A percentile compares a stretch with the other conserved stretches of the same genome.
Conservation (phyloP, 2,888 invertebrate genomes). For the Tethea ocularis region DNA sequence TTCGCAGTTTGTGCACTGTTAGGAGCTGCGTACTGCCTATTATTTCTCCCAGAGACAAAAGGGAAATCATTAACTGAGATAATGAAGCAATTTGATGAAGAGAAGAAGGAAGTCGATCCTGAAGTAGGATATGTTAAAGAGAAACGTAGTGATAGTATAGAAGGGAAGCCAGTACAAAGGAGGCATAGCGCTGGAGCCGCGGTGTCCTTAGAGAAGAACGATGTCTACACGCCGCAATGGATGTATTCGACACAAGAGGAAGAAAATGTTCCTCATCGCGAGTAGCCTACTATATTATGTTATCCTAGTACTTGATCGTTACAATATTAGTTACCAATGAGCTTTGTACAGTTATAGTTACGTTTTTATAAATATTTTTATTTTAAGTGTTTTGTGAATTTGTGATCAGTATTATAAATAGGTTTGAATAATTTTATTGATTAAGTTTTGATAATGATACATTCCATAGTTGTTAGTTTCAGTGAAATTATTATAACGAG, state of each 20-base stretch:
- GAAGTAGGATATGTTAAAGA: slow-evolving; percentile 59
- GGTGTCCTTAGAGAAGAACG: slow-evolving; percentile 68
- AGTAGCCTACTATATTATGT: slow-evolving; percentile 23
- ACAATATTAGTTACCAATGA: slow-evolving; percentile 39
- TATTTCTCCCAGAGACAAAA: slow-evolving; percentile 88
- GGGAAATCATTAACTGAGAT: slow-evolving; percentile 87
- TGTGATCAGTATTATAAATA: slow-evolving; percentile 70
- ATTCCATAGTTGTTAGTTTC: slow-evolving; percentile 36
- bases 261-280: slow-evolving; percentile 13
- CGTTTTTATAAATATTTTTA: slow-evolving; percentile 11
- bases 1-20: slow-evolving; percentile 85
- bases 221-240: slow-evolving; percentile 52
- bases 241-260: slow-evolving; percentile 36
- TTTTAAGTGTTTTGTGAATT: slow-evolving; percentile 37
- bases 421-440: slow-evolving; percentile 29
- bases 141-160: slow-evolving; percentile 43
- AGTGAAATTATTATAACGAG: slow-evolving; percentile 43
- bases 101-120: slow-evolving; percentile 64
- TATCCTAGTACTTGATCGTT: slow-evolving; percentile 41
- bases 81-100: slow-evolving; percentile 84
- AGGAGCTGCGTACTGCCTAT: slow-evolving; percentile 84
- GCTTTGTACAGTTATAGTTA: slow-evolving; percentile 34
- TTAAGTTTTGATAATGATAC: slow-evolving; percentile 33
- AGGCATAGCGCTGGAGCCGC: slow-evolving; percentile 73
- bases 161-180: slow-evolving; percentile 64